Conservation (phyloP, 2,797 vertebrate genomes). For the Calcarius lapponicus region DNA sequence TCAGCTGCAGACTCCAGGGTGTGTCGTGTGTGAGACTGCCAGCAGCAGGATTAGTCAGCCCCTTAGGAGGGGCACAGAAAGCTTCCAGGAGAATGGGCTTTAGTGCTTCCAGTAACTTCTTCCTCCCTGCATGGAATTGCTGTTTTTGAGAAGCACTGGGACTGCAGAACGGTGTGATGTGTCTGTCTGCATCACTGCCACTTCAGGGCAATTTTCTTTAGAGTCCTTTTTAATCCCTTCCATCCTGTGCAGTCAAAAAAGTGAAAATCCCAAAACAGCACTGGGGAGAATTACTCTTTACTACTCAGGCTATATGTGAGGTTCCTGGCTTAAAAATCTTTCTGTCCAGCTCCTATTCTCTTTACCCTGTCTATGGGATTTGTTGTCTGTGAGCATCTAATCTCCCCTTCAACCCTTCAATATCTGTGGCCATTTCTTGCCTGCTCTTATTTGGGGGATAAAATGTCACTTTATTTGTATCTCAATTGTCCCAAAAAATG, state of each 20-base stretch:
- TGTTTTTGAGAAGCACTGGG: background rate
- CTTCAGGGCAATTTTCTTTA: background rate
- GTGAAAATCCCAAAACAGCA: background rate
- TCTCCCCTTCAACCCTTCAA: background rate
- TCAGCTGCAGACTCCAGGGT: background rate
- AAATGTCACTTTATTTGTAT: background rate
- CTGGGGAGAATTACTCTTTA: background rate
- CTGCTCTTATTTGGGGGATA: background rate
- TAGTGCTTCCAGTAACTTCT: conserved; percentile 54
- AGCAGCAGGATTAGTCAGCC: background rate
- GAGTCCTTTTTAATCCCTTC: background rate
- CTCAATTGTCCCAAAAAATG: background rate
- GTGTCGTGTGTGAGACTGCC: background rate
- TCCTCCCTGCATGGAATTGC: background rate
- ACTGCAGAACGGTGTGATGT: background rate
- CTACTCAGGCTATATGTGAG: background rate
- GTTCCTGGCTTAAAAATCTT: background rate
- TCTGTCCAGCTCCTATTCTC: background rate
- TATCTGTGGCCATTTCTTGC: background rate
- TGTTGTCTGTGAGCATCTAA: background rate
- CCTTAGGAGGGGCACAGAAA: background rate
- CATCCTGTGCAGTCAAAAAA: background rate
- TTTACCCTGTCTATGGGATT: background rate
- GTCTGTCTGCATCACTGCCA: background rate
- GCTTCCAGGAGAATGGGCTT: background rate